phyloP scores from a whole-genome alignment of 2,113 vertebrate species.

The Hemichromis elongatus region DNA sequence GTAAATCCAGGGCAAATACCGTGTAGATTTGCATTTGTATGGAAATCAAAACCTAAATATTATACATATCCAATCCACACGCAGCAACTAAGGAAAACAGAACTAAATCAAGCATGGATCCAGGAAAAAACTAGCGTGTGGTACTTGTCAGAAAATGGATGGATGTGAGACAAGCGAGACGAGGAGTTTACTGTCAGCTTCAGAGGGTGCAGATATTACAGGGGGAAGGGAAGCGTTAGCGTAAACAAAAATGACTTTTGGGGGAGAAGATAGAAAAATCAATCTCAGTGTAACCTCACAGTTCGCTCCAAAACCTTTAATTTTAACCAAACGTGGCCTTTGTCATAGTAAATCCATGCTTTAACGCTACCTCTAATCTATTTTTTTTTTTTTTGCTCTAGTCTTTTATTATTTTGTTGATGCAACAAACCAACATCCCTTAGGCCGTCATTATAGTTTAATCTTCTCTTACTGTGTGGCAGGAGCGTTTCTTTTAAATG shows the following conservation, averaged over 20 bases:
- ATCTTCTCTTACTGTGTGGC: not conserved
- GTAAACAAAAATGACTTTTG: not conserved
- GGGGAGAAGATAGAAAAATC: not conserved
- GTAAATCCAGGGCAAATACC: not conserved
- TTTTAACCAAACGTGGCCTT: not conserved
- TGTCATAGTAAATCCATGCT: not conserved
- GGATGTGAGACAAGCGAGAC: conserved; percentile 25
- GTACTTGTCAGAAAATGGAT: conserved; percentile 5
- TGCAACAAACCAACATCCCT: not conserved
- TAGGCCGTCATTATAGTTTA: conserved; percentile 12
- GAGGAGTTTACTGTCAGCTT: conserved; percentile 16
- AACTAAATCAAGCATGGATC: conserved; percentile 3
- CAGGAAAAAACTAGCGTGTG: not conserved
- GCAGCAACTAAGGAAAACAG: not conserved
- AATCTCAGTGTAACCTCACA: not conserved
- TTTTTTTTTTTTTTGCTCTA: not conserved
- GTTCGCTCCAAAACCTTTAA: not conserved
- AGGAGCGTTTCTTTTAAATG: conserved; percentile 4
- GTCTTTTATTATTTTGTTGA: not conserved
- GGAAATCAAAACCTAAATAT: not conserved
- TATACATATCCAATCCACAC: not conserved
- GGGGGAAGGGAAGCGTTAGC: not conserved
- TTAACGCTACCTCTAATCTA: not conserved
- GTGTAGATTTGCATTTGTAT: not conserved
- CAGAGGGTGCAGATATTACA: not conserved